These are phyloP conservation scores for Lydus trimaculatus DNA, from an alignment of 2,888 invertebrate species.

Conservation along the genomic window DNA sequence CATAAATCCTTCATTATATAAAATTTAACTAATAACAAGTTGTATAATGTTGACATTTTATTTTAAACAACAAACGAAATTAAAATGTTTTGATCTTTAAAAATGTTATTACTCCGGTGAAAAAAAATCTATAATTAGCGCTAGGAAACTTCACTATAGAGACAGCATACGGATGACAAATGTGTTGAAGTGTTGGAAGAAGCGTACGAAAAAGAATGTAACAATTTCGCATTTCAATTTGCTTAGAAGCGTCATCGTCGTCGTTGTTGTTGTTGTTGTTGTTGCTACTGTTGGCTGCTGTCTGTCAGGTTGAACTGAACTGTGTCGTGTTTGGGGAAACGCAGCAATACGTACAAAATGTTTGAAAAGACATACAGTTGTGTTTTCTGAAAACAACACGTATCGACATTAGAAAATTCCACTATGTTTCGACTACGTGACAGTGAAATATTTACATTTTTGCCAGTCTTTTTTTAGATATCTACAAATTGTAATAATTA, in stretches of 20 bases:
- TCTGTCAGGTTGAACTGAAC: constrained; percentile 54
- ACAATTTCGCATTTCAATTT: constrained; percentile 60
- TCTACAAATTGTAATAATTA: not conserved
- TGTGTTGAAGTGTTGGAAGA: not conserved
- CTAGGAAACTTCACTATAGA: not conserved
- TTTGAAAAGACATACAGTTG: constrained; percentile 41
- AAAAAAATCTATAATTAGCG: not conserved
- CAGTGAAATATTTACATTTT: constrained; percentile 15
- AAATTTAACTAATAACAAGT: constrained; percentile 20
- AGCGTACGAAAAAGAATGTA: constrained; percentile 53
- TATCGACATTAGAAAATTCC: constrained; percentile 38
- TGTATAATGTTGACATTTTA: constrained; percentile 17
- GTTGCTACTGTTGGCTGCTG: constrained; percentile 48
- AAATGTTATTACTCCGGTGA: not conserved
- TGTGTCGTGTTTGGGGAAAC: constrained; percentile 41
- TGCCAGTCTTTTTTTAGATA: not conserved
- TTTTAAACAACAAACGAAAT: not conserved
- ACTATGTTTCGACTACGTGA: constrained; percentile 19
- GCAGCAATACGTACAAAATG: constrained; percentile 45
- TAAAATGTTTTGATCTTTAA: not conserved
- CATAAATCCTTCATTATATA: constrained; percentile 58
- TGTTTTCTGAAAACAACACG: constrained; percentile 43
- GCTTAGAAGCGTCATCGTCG: constrained; percentile 43
- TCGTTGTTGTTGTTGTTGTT: not conserved
- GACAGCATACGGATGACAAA: not conserved